These are phyloP conservation scores for Triplophysa rosa DNA, from an alignment of 2,113 vertebrate species.

Conservation along the genomic window DNA sequence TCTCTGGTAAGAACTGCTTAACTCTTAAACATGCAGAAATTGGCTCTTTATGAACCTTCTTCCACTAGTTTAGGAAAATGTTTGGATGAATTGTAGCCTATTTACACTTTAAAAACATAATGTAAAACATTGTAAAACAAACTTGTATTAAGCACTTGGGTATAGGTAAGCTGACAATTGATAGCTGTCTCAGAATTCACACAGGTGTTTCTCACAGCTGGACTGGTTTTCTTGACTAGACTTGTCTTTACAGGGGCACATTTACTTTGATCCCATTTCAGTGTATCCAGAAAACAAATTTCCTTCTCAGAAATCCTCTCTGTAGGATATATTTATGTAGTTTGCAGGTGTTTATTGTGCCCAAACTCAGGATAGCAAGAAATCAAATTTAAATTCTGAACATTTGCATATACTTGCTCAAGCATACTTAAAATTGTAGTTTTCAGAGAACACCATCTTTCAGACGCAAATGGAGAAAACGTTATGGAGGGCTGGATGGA, in stretches of 20 bases:
- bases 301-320: not conserved
- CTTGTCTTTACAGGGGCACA: constrained; percentile 27
- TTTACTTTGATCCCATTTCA: constrained; percentile 7
- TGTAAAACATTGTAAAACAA: not conserved
- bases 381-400: not conserved
- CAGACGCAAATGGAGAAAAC: constrained; percentile 72
- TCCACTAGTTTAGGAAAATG: not conserved
- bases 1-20: constrained; percentile 64
- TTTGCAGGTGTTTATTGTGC: not conserved
- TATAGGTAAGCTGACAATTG: constrained; percentile 6
- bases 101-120: not conserved
- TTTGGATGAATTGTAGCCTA: not conserved
- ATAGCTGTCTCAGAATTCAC: constrained; percentile 20
- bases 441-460: constrained; percentile 72
- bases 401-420: not conserved
- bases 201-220: constrained; percentile 19
- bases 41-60: not conserved
- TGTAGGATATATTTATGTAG: not conserved
- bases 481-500: constrained; percentile 72
- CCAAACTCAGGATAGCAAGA: not conserved
- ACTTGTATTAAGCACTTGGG: not conserved
- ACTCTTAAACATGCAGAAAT: not conserved
- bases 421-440: constrained; percentile 46
- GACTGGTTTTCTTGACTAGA: constrained; percentile 42
- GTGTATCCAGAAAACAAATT: not conserved